Base-by-base conservation (phyloP, 2,888 invertebrate species). In the Caenorhabditis uteleia region DNA sequence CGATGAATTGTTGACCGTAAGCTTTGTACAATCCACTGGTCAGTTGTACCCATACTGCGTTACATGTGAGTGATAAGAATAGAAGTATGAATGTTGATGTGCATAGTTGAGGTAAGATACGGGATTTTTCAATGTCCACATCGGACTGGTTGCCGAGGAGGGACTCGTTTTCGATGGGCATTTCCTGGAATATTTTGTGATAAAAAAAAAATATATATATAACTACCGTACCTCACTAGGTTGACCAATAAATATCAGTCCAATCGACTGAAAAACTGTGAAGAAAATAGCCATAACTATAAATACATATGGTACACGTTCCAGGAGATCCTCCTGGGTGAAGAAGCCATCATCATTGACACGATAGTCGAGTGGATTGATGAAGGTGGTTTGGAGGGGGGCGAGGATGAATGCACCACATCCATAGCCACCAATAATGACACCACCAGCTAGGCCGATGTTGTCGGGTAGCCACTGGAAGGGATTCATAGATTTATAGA, bases 401-500 rank as follows among this genome's bases (percentile, higher is more conserved):
- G 67, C 33, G 1, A 73, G 62, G 33, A 70, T 69, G 47, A 70
- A 65, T 0, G 65, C 62, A 1, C 84, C 84, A 25, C 83, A 82
- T 1, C 85, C 85, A 57, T 83, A 84, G 3, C 85, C 85, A 14
- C 83, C 83, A 12, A 85, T 83, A 14, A 85, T 83, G 7, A 84
- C 58, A 0, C 85, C 85, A 45, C 81, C 79, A 4, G 83, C 84
- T 7, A 85, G 58, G 3, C 85, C 84, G 18, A 79, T 74, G 10
- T 70, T 70, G 21, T 71, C 53, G 1, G 80, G 80, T n/a, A 78
- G 57, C 80, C 80, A 79, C 82, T 80, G 59, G n/a, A 51, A 64
- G 61, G n/a, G n/a, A n/a, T n/a, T n/a, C n/a, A n/a, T n/a, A n/a
- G n/a, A n/a, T n/a, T n/a, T n/a, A n/a, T n/a, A n/a, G n/a, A n/a